A percentile compares a stretch with the other conserved stretches of the same genome.
phyloP scores from a whole-genome alignment of 2,888 invertebrate genomes.

The Thymelicus acteon region DNA sequence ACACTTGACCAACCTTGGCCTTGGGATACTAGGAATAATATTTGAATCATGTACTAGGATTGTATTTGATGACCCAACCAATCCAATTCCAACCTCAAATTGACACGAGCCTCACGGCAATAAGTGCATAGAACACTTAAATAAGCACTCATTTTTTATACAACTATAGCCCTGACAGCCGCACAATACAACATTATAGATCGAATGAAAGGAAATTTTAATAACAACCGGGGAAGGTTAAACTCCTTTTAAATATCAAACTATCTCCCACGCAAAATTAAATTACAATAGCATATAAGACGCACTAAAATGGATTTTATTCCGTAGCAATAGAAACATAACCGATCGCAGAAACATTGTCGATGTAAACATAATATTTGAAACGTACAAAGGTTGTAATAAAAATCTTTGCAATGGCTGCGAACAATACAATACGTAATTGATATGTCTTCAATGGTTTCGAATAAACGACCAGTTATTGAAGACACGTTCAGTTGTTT shows the following conservation, averaged over 20 bases:
- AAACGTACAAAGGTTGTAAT: slow-evolving; percentile 58
- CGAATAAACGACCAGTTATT: slow-evolving; percentile 60
- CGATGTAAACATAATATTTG: slow-evolving; percentile 48
- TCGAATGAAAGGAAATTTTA: slow-evolving; percentile 50
- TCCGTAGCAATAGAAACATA: slow-evolving; percentile 21
- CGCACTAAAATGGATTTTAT: slow-evolving; percentile 38
- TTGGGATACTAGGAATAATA: no score
- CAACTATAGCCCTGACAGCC: slow-evolving; percentile 4
- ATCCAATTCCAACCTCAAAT: no score
- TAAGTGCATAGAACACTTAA: no score
- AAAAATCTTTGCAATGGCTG: slow-evolving; percentile 66
- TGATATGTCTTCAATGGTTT: slow-evolving; percentile 73
- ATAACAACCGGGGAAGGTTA: slow-evolving; percentile 53
- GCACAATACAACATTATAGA: slow-evolving; percentile 22
- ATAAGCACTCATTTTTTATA: background rate
- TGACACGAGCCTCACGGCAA: no score
- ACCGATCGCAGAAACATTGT: slow-evolving; percentile 30
- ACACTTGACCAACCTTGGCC: no score
- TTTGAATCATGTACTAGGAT: no score
- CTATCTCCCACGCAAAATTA: slow-evolving; percentile 53
- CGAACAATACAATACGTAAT: slow-evolving; percentile 69
- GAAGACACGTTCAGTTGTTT: slow-evolving; percentile 40
- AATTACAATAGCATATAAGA: slow-evolving; percentile 39
- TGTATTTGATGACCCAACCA: no score
- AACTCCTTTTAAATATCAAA: slow-evolving; percentile 48